phyloP scores from a whole-genome alignment of 2,888 invertebrate species.

The Diarsia brunnea region DNA sequence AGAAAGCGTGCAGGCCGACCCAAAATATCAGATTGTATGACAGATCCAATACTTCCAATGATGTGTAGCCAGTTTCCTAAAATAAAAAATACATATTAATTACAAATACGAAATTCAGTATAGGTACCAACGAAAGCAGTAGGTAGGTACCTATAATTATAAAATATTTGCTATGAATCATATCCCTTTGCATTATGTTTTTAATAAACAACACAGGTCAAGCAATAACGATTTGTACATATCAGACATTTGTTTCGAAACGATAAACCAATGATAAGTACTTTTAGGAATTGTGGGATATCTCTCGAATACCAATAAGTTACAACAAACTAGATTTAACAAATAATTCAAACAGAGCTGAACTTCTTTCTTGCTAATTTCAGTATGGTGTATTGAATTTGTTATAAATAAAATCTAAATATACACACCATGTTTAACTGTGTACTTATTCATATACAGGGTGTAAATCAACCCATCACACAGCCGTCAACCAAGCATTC shows the following conservation, averaged over 20 bases:
- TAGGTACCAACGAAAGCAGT: not conserved
- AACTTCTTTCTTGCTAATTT: not conserved
- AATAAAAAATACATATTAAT: conserved; percentile 65
- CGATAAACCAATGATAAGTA: conserved; percentile 8
- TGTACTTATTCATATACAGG: not conserved
- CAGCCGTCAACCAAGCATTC: too few species aligned
- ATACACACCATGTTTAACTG: not conserved
- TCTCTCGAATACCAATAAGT: not conserved
- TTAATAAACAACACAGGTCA: conserved; percentile 9
- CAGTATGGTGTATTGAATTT: not conserved
- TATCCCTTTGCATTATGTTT: conserved; percentile 8
- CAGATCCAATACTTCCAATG: conserved; percentile 87
- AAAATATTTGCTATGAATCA: conserved; percentile 14
- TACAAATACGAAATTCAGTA: not conserved
- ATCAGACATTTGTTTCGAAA: conserved; percentile 23
- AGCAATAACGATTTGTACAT: conserved; percentile 4
- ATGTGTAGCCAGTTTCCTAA: conserved; percentile 87
- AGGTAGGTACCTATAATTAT: too few species aligned
- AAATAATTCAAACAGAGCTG: not conserved
- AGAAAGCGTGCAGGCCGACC: conserved; percentile 92
- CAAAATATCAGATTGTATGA: conserved; percentile 92
- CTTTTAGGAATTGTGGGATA: not conserved
- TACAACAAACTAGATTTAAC: not conserved
- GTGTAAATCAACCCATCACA: too few species aligned
- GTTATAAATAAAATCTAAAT: not conserved